Base-by-base conservation (phyloP, 2,113 vertebrate genomes). In the Asarcornis scutulata region DNA sequence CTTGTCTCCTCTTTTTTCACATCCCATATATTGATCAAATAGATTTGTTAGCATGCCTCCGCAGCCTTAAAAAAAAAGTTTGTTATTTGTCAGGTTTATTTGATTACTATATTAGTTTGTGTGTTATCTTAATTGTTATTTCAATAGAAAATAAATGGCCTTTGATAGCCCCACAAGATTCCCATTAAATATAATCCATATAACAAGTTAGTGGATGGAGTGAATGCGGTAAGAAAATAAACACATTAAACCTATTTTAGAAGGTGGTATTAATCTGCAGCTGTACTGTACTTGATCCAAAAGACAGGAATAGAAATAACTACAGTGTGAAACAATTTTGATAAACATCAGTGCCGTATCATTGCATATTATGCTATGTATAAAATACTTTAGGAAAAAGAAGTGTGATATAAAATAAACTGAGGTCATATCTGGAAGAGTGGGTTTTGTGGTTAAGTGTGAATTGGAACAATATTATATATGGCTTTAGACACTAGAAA, bases 21-120 rank as follows among this genome's bases (percentile, higher is more conserved):
- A 96, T 97, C 91, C 97, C 97, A 95, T 97, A 91, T 97, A 98
- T 98, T 98, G 98, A 98, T 98, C 97, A 98, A 97, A 98, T 97
- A 97, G 96, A 97, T 98, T 98, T 97, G 95, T 95, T 96, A 97
- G 95, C 91, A 89, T 96, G 96, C 84, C 86, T 97, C 93, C 91
- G 88, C 95, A 93, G 83, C 83, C 97, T 96, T 97, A 90, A 92
- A 93, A 92, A 92, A 93, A 93, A 95, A 92, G 91, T 96, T 83
- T 96, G 94, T 91, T 96, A 95, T 97, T 96, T 93, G 97, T 95
- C 96, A 97, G 87, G 86, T 97, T 93, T 86, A 93, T 97, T 96
- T 96, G 95, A 97, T 97, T 96, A 96, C 91, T 95, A 50, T 96
- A 96, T 98, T 97, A 78, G 10, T 95, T 96, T 69, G 76, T 4